phyloP scores from a whole-genome alignment of 1,140 invertebrate species.

The Anagrus nilaparvatae region DNA sequence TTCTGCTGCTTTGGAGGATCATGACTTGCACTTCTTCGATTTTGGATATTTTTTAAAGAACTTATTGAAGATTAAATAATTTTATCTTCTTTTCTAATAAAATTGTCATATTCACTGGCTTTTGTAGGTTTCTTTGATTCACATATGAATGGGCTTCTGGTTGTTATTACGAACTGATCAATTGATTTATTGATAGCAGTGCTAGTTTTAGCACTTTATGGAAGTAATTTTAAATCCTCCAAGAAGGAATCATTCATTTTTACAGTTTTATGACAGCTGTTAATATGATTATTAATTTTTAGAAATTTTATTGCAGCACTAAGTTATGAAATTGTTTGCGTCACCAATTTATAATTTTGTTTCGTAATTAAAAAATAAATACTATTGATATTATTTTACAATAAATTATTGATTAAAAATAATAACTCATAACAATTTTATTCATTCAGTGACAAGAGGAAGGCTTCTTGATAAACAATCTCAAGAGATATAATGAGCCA shows the following conservation, averaged over 20 bases:
- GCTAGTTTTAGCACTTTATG: constrained; percentile 14
- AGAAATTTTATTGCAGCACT: no score
- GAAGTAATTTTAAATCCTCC: constrained; percentile 27
- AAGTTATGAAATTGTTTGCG: no score
- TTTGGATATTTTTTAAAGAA: constrained; percentile 8
- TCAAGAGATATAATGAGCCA: constrained; percentile 51
- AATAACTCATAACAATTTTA: constrained; percentile 71
- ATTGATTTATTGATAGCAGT: constrained; percentile 6
- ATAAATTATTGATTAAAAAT: no score
- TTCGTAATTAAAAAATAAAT: no score
- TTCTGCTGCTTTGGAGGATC: constrained; percentile 8
- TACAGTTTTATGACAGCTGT: not conserved
- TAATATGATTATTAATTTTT: no score
- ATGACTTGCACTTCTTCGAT: constrained; percentile 7
- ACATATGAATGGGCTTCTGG: constrained; percentile 9
- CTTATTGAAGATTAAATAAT: constrained; percentile 9
- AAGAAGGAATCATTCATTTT: constrained; percentile 37
- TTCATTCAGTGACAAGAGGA: constrained; percentile 66
- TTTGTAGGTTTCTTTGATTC: not conserved
- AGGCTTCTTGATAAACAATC: constrained; percentile 64
- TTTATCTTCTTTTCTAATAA: constrained; percentile 8
- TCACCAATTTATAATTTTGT: no score
- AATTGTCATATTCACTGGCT: constrained; percentile 1
- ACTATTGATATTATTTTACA: no score
- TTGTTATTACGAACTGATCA: constrained; percentile 21